Conservation (phyloP, 2,888 invertebrate genomes). For the Netelia melanura region DNA sequence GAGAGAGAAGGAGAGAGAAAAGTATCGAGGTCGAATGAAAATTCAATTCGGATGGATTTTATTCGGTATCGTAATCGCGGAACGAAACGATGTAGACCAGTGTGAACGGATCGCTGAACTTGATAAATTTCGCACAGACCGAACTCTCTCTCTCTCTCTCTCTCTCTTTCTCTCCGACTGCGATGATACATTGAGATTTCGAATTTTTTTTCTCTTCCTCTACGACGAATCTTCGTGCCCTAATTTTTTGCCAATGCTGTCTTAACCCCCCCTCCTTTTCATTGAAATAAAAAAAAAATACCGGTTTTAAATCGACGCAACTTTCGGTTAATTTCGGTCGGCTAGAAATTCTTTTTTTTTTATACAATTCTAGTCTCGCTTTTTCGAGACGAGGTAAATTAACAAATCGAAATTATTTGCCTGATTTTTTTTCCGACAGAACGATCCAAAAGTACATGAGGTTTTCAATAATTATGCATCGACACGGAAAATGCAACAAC, state of each 20-base stretch:
- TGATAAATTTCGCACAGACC: slow-evolving; percentile 21
- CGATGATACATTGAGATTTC: slow-evolving; percentile 1
- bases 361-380: no score
- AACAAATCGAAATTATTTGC: no score
- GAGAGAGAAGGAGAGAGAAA: neutral
- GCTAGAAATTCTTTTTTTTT: no score
- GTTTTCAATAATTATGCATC: neutral
- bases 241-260: no score
- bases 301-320: no score
- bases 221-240: neutral
- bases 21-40: slow-evolving; percentile 55
- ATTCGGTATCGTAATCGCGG: slow-evolving; percentile 27
- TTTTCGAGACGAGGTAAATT: no score
- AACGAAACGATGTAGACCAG: slow-evolving; percentile 27
- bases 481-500: neutral
- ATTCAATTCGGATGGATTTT: slow-evolving; percentile 40
- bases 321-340: no score
- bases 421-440: no score
- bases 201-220: neutral
- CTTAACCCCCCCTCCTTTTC: no score
- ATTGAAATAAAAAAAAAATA: no score
- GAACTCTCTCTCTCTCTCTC: neutral
- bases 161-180: neutral
- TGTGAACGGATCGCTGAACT: slow-evolving; percentile 34
- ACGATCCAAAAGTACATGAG: no score